These are phyloP conservation scores for Danio choprae DNA, from an alignment of 2,797 vertebrate genomes.

Conservation along the genomic window DNA sequence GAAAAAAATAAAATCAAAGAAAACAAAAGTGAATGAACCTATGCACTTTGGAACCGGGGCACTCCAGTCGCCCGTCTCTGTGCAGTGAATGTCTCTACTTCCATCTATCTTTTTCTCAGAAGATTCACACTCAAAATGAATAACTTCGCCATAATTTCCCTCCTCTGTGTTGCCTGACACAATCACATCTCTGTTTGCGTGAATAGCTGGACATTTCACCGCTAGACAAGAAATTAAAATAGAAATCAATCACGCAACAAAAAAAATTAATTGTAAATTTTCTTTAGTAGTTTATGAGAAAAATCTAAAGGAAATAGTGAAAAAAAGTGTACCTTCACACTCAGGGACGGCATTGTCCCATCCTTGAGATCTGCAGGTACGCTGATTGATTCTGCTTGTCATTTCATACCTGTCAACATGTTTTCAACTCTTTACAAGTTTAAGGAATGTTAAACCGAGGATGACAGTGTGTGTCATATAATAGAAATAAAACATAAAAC, in stretches of 20 bases:
- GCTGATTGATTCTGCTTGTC: constrained; percentile 66
- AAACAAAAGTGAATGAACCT: constrained; percentile 60
- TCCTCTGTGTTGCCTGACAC: constrained; percentile 67
- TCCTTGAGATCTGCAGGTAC: constrained; percentile 67
- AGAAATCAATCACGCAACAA: not conserved
- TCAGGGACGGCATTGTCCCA: constrained; percentile 74
- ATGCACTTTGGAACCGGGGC: constrained; percentile 54
- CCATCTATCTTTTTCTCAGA: not conserved
- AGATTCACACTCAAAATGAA: constrained; percentile 70
- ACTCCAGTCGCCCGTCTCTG: constrained; percentile 70
- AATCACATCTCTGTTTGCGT: constrained; percentile 22
- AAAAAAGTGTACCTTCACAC: constrained; percentile 71
- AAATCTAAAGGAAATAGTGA: not conserved
- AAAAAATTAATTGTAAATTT: not conserved
- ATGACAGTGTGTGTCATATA: not conserved
- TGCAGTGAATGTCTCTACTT: constrained; percentile 61
- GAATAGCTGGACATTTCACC: constrained; percentile 61
- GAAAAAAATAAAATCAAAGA: not conserved
- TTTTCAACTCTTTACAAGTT: not conserved
- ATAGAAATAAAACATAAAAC: not conserved
- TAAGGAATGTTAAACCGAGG: not conserved
- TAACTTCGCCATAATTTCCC: constrained; percentile 66
- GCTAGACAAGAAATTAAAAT: constrained; percentile 58
- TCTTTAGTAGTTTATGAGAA: not conserved
- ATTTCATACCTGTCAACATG: constrained; percentile 69